Evolutionary conservation across 1,140 invertebrate genomes (phyloP), one percentile per base, ranked within the genome.

Genomic region (Papilio machaon): DNA sequence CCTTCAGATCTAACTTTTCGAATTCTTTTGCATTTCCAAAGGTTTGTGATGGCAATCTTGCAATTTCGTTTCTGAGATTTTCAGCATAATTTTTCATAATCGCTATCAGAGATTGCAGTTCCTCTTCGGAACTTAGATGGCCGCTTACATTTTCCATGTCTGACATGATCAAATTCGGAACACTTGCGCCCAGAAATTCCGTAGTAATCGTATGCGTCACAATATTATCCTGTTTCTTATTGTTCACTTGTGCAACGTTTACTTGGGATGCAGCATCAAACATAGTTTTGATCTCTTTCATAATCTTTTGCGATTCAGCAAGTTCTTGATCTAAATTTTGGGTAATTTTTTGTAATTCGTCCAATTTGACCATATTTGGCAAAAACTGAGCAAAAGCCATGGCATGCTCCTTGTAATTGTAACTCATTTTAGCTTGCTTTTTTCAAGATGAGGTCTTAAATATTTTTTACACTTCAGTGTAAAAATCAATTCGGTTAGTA

Each of bases 321-420:
- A 94, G 83, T 80, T 93, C 91, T 80, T 87, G 85, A 73, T 91
- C 89, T 52, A 94, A 86, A 74, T 89, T 84, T n/a, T 87, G 81
- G 6, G 92, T 92, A 81, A 93, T 91, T 85, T 86, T 89, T 80
- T 92, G 88, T 46, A 94, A 82, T 43, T 89, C 88, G 75, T 92
- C 86, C 19, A 91, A 73, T 81, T 91, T 89, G 43, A 90, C 85
- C 15, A 89, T 79, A 13, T 88, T 86, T 74, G 89, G 85, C 4
- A 93, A 70, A 67, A 90, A 92, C 17, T 90, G 84, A 9, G 90
- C 76, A 80, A 89, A 89, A 73, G 84, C 84, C 80, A 80, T 81
- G 11, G 85, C 80, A 81, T 87, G 83, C 9, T 74, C 79, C 73
- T 85, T 84, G 38, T 79, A 80, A 49, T 80, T 83, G 47, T 84